Evolutionary conservation across 2,888 invertebrate genomes (phyloP).

Genomic region (Lepetodrilus schrolli): DNA sequence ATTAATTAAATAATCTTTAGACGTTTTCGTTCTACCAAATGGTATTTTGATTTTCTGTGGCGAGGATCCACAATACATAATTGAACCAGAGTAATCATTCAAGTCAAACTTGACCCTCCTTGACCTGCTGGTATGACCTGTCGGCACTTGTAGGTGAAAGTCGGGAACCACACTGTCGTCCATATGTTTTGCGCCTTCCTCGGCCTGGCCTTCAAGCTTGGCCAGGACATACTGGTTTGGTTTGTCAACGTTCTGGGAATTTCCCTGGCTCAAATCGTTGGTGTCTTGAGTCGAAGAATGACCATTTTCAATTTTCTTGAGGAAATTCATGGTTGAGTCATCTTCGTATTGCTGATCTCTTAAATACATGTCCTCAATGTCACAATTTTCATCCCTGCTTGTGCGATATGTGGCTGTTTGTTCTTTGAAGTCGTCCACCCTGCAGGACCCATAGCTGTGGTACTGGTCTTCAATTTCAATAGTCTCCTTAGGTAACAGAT

Average conservation of each 20-base stretch:
- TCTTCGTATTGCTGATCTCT: not conserved
- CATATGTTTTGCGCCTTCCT: not conserved
- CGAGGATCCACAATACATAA: no score
- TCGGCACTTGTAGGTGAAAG: not conserved
- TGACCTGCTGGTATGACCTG: no score
- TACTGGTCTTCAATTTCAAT: no score
- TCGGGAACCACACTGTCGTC: not conserved
- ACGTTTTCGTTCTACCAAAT: no score
- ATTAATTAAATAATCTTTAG: no score
- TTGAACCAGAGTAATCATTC: no score
- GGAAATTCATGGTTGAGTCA: not conserved
- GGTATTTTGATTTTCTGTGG: no score
- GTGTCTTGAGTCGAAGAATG: not conserved
- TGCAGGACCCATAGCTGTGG: not conserved
- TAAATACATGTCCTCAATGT: not conserved
- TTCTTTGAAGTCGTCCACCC: not conserved
- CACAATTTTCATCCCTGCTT: not conserved
- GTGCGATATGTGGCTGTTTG: no score
- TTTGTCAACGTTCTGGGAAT: conserved; percentile 32
- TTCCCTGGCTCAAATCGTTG: not conserved
- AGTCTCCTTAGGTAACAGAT: not conserved
- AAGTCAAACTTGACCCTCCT: no score
- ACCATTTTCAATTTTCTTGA: not conserved
- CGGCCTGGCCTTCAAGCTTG: conserved; percentile 36
- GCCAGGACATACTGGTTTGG: conserved; percentile 40